Evolutionary conservation across 2,888 invertebrate species (phyloP).

Genomic region (Brenthis daphne): DNA sequence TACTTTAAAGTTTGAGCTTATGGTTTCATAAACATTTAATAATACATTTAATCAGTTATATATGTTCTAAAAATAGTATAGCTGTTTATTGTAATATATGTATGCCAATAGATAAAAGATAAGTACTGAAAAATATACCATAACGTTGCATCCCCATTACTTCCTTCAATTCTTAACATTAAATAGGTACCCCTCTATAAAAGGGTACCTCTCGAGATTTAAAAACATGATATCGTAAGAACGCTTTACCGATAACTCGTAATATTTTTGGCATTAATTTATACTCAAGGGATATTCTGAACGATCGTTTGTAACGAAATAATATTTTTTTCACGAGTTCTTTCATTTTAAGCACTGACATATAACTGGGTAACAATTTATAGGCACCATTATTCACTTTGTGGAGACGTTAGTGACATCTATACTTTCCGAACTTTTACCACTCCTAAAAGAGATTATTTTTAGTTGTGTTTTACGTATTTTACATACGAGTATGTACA

Average conservation of each 20-base stretch:
- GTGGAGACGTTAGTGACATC: slow-evolving; percentile 55
- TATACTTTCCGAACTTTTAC: slow-evolving; percentile 27
- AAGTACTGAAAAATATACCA: no score
- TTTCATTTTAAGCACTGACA: slow-evolving; percentile 59
- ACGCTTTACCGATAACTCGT: slow-evolving; percentile 46
- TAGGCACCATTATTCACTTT: slow-evolving; percentile 70
- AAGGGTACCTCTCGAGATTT: slow-evolving; percentile 43
- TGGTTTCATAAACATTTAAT: no score
- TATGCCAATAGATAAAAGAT: no score
- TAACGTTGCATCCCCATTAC: not conserved
- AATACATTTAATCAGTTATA: no score
- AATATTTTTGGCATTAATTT: slow-evolving; percentile 56
- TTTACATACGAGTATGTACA: not conserved
- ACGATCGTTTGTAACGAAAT: slow-evolving; percentile 64
- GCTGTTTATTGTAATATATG: no score
- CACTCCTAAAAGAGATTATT: slow-evolving; percentile 9
- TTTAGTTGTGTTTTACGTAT: not conserved
- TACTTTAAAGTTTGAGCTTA: no score
- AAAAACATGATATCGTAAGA: slow-evolving; percentile 51
- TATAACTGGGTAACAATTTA: slow-evolving; percentile 70
- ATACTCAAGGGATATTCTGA: slow-evolving; percentile 50
- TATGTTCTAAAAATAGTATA: no score
- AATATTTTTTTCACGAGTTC: slow-evolving; percentile 69
- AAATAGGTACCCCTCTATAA: slow-evolving; percentile 37
- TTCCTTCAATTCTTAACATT: slow-evolving; percentile 11